These are phyloP conservation scores for Hermaeophaga mercurialis DNA, from an alignment of 2,888 invertebrate genomes.

Conservation along the genomic window DNA sequence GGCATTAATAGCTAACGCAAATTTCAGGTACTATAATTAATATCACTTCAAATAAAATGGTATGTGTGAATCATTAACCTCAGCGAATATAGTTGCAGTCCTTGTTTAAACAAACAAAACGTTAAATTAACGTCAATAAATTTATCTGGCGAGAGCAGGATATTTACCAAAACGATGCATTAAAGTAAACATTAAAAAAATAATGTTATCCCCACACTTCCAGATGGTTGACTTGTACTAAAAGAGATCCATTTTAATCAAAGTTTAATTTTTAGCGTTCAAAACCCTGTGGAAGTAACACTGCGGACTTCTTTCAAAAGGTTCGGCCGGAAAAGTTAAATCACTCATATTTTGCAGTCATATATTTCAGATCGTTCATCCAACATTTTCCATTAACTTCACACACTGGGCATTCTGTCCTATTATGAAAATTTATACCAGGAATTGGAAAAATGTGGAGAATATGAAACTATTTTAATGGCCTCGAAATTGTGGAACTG, in stretches of 20 bases:
- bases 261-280: not conserved
- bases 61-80: not conserved
- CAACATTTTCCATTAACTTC: slow-evolving; percentile 1
- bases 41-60: not conserved
- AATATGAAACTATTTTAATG: not conserved
- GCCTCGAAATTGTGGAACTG: not conserved
- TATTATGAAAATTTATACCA: slow-evolving; percentile 1
- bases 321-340: not conserved
- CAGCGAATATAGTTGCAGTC: not conserved
- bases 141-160: not conserved
- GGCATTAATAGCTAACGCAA: not conserved
- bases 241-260: not conserved
- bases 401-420: not conserved
- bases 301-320: not conserved
- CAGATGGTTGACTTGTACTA: not conserved
- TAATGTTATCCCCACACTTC: slow-evolving; percentile 1
- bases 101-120: not conserved
- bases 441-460: not conserved
- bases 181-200: not conserved
- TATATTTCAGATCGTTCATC: not conserved
- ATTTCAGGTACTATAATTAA: not conserved
- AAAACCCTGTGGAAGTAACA: not conserved
- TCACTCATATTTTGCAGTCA: not conserved
- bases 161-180: not conserved
- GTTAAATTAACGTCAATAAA: not conserved